phyloP scores from a whole-genome alignment of 2,113 vertebrate species.

The Leucoraja erinaceus region DNA sequence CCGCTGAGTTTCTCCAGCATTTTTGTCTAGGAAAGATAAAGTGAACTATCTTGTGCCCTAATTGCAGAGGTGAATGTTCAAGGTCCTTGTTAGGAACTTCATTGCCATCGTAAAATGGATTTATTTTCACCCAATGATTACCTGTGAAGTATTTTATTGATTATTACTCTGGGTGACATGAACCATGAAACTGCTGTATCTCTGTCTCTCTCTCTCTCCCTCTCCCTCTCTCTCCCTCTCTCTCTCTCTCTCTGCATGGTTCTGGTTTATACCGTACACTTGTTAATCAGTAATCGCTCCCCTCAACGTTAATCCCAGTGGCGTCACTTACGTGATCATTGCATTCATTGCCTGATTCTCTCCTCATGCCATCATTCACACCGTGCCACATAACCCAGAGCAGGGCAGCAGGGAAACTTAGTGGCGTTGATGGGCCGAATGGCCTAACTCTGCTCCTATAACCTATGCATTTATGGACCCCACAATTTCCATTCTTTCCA shows the following conservation, averaged over 20 bases:
- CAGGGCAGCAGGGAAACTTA: too few species aligned
- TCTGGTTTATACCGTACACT: not conserved
- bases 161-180: not conserved
- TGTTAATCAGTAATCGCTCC: not conserved
- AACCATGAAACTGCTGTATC: not conserved
- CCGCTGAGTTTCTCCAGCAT: too few species aligned
- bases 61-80: not conserved
- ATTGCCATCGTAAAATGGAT: not conserved
- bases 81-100: not conserved
- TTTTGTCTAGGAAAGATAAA: too few species aligned
- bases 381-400: not conserved
- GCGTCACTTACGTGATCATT: not conserved
- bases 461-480: too few species aligned
- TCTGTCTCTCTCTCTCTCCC: not conserved
- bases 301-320: not conserved
- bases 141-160: not conserved
- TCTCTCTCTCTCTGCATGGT: not conserved
- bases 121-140: not conserved
- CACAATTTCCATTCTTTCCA: too few species aligned
- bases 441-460: too few species aligned
- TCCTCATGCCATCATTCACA: not conserved
- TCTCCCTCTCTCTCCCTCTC: not conserved
- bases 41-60: not conserved
- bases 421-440: too few species aligned
- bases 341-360: not conserved